Evolutionary conservation across 2,797 vertebrate species (phyloP).

Genomic region (Sphenopsis melanotis): DNA sequence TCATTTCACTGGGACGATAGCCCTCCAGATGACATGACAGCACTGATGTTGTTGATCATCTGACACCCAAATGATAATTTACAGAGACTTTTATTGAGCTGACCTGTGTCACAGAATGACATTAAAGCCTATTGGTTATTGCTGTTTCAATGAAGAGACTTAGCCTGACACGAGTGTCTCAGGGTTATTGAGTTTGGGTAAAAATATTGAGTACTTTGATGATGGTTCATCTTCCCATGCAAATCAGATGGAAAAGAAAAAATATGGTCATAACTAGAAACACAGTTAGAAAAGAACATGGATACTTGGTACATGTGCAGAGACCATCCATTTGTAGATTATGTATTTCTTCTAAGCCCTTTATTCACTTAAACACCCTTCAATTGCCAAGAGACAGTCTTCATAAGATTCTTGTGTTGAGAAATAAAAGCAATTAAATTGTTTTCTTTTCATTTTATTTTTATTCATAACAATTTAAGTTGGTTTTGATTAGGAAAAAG

Average conservation of each 20-base stretch:
- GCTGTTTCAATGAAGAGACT: background rate
- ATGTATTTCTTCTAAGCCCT: background rate
- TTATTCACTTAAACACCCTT: background rate
- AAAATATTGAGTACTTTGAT: background rate
- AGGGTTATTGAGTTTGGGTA: background rate
- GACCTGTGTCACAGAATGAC: background rate
- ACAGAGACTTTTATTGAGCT: background rate
- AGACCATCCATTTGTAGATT: background rate
- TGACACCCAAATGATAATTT: background rate
- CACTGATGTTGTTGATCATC: background rate
- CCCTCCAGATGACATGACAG: background rate
- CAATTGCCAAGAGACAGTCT: background rate
- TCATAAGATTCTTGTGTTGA: background rate
- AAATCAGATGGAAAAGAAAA: background rate
- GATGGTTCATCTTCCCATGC: background rate
- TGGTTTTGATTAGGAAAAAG: constrained; percentile 60
- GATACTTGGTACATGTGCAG: background rate
- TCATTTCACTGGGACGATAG: background rate
- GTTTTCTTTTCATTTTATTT: background rate
- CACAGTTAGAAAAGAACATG: background rate
- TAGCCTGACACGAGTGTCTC: background rate
- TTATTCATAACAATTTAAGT: constrained; percentile 17
- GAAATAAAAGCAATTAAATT: constrained; percentile 11
- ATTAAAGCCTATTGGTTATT: constrained; percentile 12
- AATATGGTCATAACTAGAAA: background rate